Evolutionary conservation across 2,888 invertebrate genomes (phyloP).

Genomic region (Homarus gammarus): DNA sequence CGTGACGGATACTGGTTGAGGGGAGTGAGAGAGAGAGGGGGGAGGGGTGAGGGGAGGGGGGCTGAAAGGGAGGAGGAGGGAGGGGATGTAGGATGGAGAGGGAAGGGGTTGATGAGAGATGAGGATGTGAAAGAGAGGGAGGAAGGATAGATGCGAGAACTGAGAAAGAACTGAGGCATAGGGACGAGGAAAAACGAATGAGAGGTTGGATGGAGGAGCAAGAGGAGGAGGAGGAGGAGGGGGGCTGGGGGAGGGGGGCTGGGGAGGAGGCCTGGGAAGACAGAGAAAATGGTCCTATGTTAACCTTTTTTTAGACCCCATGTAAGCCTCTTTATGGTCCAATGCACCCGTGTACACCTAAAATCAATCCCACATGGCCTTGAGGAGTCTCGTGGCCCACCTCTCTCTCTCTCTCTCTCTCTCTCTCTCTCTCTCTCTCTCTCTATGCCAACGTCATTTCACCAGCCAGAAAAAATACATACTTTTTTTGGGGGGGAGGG

Average conservation of each 20-base stretch:
- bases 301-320: constrained; percentile 30
- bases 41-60: no score
- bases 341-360: constrained; percentile 33
- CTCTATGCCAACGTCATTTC: no score
- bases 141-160: no score
- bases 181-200: neutral
- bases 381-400: neutral
- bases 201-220: neutral
- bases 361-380: neutral
- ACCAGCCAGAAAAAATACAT: no score
- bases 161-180: neutral
- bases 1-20: neutral
- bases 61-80: neutral
- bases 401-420: constrained; percentile 21
- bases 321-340: constrained; percentile 39
- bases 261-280: constrained; percentile 3
- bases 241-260: neutral
- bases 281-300: constrained; percentile 25
- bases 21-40: neutral
- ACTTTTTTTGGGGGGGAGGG: no score
- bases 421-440: neutral
- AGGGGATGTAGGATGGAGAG: no score
- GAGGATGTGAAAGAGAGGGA: no score
- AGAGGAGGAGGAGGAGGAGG: no score
- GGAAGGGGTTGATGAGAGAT: no score